phyloP scores from a whole-genome alignment of 1,140 invertebrate genomes.

The Latrodectus geometricus region DNA sequence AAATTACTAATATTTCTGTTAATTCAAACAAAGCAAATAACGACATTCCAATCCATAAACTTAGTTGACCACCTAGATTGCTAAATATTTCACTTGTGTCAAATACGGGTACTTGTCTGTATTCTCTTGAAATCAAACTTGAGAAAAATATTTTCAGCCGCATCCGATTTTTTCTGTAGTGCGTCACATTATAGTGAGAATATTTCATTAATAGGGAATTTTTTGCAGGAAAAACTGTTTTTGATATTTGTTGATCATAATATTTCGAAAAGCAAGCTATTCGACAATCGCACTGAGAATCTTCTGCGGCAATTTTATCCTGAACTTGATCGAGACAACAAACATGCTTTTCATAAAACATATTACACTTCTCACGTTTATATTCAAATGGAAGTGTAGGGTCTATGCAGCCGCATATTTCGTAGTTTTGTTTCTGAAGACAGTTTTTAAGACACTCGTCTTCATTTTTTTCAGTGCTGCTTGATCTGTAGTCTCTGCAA shows the following conservation, averaged over 20 bases:
- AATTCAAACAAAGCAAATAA: neutral
- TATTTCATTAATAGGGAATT: neutral
- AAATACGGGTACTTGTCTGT: neutral
- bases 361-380: neutral
- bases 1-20: neutral
- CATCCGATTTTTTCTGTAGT: neutral
- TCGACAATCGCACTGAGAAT: neutral
- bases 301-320: neutral
- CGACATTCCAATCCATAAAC: constrained; percentile 3
- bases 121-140: neutral
- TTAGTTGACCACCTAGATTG: neutral
- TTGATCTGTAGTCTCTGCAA: neutral
- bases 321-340: neutral
- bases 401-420: neutral
- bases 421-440: neutral
- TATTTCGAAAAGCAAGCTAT: neutral
- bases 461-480: neutral
- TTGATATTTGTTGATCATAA: constrained; percentile 2
- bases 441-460: neutral
- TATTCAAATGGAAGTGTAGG: neutral
- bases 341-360: neutral
- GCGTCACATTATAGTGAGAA: too few relatives aligned
- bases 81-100: neutral
- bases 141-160: neutral
- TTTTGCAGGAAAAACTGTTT: neutral